Base-by-base conservation (phyloP, 2,113 vertebrate species). In the Sardina pilchardus region DNA sequence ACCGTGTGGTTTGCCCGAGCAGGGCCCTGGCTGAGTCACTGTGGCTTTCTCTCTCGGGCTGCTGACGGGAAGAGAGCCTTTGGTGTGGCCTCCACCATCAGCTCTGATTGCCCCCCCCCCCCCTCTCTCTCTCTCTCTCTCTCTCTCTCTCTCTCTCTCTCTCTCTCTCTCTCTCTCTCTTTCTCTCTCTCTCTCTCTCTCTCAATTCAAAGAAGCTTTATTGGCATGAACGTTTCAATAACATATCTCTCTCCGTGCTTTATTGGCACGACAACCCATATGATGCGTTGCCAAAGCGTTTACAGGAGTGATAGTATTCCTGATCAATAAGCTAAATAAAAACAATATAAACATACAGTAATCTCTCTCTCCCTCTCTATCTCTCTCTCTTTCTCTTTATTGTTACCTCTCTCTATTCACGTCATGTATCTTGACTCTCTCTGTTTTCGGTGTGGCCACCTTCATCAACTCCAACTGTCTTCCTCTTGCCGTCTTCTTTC, bases 31-130 rank as follows among this genome's bases (percentile, higher is more conserved):
- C 34, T 34, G 71, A 78, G 71, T 78, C 30, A 78, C 30, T 78
- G 71, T 78, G 71, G 71, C 71, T 78, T 78, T 78, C 71, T 78
- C n/a, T 71, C 63, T 71, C 30, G 30, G 71, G 30, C 26, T 78
- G 71, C 30, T 78, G 71, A 78, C 71, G 30, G 71, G 71, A 78
- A 78, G 3, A 78, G 71, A 17, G 30, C 26, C 71, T 78, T 34
- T 78, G 71, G 71, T 78, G 71, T 78, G 71, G 71, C 71, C 71
- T 16, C 71, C 34, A 6, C 71, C 34, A 67, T 34, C 30, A 78
- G 71, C 71, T 17, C 12, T 34, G 71, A 17, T 34, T 78, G 71
- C 36, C 63, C n/a, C 6, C 34, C 26, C 26, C 10, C 6, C 12
- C 26, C 34, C 1, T 71, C 9, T 6, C 21, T 12, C n/a, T 30